These are phyloP conservation scores for Gisinianus flammeolus DNA, from an alignment of 2,888 invertebrate species.

Conservation along the genomic window DNA sequence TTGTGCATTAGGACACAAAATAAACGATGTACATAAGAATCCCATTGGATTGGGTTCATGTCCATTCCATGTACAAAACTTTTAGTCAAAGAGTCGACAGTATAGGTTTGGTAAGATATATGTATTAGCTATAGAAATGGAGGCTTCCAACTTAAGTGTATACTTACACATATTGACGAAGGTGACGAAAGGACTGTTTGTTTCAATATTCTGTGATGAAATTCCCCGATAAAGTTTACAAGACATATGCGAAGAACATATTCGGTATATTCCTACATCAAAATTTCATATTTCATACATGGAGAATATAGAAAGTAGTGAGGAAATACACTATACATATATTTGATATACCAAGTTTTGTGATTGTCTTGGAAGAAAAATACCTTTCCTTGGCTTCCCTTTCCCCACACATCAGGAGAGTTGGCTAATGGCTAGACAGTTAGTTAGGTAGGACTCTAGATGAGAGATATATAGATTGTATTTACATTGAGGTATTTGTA, in stretches of 20 bases:
- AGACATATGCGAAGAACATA: too few species aligned
- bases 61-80: too few species aligned
- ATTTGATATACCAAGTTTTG: neutral
- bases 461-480: neutral
- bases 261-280: neutral
- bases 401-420: neutral
- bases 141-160: too few species aligned
- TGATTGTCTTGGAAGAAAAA: neutral
- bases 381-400: neutral
- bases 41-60: too few species aligned
- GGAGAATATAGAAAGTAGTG: neutral
- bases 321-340: neutral
- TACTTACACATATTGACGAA: too few species aligned
- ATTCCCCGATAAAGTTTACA: neutral
- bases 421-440: slow-evolving; percentile 6
- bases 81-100: too few species aligned
- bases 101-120: too few species aligned
- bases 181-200: neutral
- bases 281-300: neutral
- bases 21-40: too few species aligned
- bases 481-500: neutral
- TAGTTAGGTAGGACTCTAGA: neutral
- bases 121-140: too few species aligned
- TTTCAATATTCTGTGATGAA: neutral
- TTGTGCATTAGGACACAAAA: too few species aligned